Base-by-base conservation (phyloP, 2,113 vertebrate species). In the Megaceryle maxima region DNA sequence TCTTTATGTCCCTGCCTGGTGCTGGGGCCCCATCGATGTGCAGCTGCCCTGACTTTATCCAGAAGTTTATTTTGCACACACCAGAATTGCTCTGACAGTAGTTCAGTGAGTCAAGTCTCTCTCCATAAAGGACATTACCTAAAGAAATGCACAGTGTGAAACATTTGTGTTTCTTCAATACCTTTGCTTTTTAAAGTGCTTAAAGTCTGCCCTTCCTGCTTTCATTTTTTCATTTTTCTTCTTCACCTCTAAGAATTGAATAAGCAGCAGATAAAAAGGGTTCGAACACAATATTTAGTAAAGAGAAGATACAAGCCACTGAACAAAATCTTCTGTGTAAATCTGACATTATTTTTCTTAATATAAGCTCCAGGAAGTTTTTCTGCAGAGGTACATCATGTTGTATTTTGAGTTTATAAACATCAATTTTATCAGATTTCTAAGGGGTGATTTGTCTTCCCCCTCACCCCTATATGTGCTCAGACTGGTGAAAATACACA, bases 391-490 rank as follows among this genome's bases (percentile, higher is more conserved):
- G 3, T 63, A 8, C 12, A 4, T 48, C 75, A 25, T 90, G 39
- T 53, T 66, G 12, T 37, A 22, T 85, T 88, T 95, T 77, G 21
- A 57, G 62, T 86, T 88, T 44, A 53, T 66, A 77, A 69, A 48
- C 50, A 50, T 50, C 3, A 0, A 5, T 16, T 80, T 73, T 87
- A 83, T 28, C 43, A 39, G 12, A 63, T 75, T 66, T 59, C 5
- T 59, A 57, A 83, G 41, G 37, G 51, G 13, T 15, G 3, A 39
- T 83, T 26, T 72, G 41, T 19, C 55, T 33, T 6, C 11, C 17
- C 17, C 7, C 7, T 51, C 14, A 10, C 5, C 5, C 39, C 19
- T 15, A 5, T 35, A 5, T 5, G 0, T 90, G n/a, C 21, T 28
- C 26, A 70, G 26, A 13, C 33, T 16, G 13, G 9, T 43, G 29